These are phyloP conservation scores for Serripes groenlandicus DNA, from an alignment of 2,888 invertebrate genomes.

Conservation along the genomic window DNA sequence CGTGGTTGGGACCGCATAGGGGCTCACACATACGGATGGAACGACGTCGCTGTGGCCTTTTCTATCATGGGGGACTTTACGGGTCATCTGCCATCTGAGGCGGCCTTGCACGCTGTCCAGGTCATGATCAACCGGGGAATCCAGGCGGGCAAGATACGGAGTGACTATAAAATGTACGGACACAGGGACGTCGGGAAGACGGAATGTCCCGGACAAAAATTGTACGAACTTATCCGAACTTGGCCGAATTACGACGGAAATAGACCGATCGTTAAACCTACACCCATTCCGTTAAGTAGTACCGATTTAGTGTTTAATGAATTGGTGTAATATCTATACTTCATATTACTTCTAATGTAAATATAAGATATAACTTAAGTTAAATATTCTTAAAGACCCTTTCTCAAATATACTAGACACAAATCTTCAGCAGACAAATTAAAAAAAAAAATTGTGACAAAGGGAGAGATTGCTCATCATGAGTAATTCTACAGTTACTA, in stretches of 20 bases:
- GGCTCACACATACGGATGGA: conserved; percentile 90
- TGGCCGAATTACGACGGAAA: conserved; percentile 71
- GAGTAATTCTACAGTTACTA: no score
- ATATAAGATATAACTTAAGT: no score
- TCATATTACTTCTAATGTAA: no score
- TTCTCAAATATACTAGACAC: no score
- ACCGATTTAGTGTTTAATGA: no score
- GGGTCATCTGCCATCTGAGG: conserved; percentile 72
- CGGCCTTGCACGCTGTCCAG: conserved; percentile 69
- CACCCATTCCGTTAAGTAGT: conserved; percentile 49
- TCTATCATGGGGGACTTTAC: conserved; percentile 82
- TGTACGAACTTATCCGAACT: conserved; percentile 73
- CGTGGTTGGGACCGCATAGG: conserved; percentile 92
- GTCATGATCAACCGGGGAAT: conserved; percentile 78
- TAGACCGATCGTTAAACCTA: conserved; percentile 62
- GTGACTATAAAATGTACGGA: conserved; percentile 77
- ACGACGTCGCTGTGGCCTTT: conserved; percentile 87
- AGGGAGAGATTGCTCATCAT: no score
- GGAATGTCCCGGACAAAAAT: conserved; percentile 76
- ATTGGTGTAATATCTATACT: no score
- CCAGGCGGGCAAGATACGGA: conserved; percentile 71
- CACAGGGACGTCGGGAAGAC: conserved; percentile 77
- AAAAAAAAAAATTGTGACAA: no score
- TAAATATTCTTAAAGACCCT: no score
- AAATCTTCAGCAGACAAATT: no score